Evolutionary conservation across 2,113 vertebrate genomes (phyloP).

Genomic region (Colius striatus): DNA sequence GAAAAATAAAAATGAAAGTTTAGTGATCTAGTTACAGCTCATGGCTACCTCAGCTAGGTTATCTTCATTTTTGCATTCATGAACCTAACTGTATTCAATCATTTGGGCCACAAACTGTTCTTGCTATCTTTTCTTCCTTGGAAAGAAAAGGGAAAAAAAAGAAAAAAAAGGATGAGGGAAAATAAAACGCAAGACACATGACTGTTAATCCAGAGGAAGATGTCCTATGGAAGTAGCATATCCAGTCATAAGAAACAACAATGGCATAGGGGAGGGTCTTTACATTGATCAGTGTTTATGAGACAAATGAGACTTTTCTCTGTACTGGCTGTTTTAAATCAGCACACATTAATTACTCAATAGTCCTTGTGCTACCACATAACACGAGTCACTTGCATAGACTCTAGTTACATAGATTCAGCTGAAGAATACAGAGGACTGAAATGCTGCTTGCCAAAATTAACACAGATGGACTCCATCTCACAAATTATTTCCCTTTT

Average conservation of each 20-base stretch:
- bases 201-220: not conserved
- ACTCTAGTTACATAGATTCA: not conserved
- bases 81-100: not conserved
- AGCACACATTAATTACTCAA: not conserved
- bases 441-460: not conserved
- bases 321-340: not conserved
- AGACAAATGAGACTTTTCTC: not conserved
- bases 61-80: not conserved
- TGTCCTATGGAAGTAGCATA: not conserved
- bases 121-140: not conserved
- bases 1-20: slow-evolving; percentile 18
- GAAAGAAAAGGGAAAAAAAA: not conserved
- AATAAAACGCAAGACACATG: not conserved
- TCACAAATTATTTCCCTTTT: not conserved
- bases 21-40: not conserved
- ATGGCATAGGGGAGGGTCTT: not conserved
- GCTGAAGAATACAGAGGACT: not conserved
- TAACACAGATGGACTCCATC: not conserved
- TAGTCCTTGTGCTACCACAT: not conserved
- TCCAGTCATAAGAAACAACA: not conserved
- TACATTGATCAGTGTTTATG: not conserved
- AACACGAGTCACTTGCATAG: not conserved
- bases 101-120: not conserved
- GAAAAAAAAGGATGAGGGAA: not conserved
- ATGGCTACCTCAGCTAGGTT: not conserved